Evolutionary conservation across 1,140 invertebrate genomes (phyloP), one percentile per base, ranked within the genome.

Genomic region (Nilaparvata lugens): DNA sequence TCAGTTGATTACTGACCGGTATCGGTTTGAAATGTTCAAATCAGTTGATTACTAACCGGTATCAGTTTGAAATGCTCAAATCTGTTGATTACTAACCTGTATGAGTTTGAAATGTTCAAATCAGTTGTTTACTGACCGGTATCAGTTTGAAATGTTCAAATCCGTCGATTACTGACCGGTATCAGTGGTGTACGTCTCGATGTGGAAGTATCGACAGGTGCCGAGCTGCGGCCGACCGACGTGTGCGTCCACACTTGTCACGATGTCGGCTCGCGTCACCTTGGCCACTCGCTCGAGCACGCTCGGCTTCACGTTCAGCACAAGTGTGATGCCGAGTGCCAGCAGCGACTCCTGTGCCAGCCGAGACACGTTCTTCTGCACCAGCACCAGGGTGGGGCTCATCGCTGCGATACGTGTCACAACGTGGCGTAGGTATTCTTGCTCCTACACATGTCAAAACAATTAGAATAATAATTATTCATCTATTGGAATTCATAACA

Each of bases 171-270:
- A 77, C 82, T 81, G 69, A 77, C 82, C 81, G 69, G 76, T 77
- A 14, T 81, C 78, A 7, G 80, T 67, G 2, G 70, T 69, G 69
- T 85, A 84, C 58, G 82, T 86, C 62, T 87, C 79, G 3, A 95
- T 78, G 66, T 90, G 87, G 75, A 98, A 98, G 57, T 81, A 81
- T 66, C 89, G 85, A 70, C 93, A 97, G 16, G 84, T 86, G 31
- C 95, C 97, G 23, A 98, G 77, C 60, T 84, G 82, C 11, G 92
- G 90, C 66, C 83, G 79, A 4, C 85, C 85, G 45, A 97, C 85
- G 56, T 93, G 86, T 6, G 87, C 86, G 72, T 98, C 96, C 14
- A 98, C 85, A 0, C 90, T 91, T n/a, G 85, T 82, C 0, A 97
- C 84, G 40, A 97, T 84, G 67, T 91, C 89, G 16, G 92, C 93